phyloP scores from a whole-genome alignment of 2,888 invertebrate species.

The Agyllia agylla region DNA sequence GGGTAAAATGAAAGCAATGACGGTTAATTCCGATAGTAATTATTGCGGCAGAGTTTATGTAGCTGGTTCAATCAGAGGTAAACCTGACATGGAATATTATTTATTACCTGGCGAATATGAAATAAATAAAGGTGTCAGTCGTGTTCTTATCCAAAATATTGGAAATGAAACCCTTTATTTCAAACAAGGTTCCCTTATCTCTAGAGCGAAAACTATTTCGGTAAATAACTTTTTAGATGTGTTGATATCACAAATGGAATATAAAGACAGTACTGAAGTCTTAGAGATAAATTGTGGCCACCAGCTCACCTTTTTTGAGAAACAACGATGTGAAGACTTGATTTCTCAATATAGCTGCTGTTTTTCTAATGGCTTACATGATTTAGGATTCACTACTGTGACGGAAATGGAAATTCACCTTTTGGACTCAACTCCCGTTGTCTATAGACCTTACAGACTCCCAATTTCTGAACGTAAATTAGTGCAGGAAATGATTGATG shows the following conservation, averaged over 20 bases:
- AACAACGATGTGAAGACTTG: neutral
- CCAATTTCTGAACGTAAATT: neutral
- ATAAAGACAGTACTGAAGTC: neutral
- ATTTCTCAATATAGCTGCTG: neutral
- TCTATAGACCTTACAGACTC: neutral
- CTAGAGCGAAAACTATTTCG: neutral
- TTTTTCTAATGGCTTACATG: neutral
- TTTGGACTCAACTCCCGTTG: neutral
- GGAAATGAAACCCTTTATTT: neutral
- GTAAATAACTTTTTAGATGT: too few species aligned
- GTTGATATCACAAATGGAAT: neutral
- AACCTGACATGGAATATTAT: neutral
- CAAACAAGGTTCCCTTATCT: neutral
- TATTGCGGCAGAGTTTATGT: neutral
- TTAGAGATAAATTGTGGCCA: neutral
- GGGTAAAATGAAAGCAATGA: neutral
- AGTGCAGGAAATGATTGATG: neutral
- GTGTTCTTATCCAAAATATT: neutral
- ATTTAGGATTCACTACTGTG: neutral
- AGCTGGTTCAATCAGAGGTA: neutral
- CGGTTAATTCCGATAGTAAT: neutral
- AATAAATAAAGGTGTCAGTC: neutral
- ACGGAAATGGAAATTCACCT: neutral
- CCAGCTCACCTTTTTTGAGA: neutral
- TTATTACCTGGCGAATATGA: neutral